Evolutionary conservation across 1,140 invertebrate genomes (phyloP).

Genomic region (Dufourea novaeangliae): DNA sequence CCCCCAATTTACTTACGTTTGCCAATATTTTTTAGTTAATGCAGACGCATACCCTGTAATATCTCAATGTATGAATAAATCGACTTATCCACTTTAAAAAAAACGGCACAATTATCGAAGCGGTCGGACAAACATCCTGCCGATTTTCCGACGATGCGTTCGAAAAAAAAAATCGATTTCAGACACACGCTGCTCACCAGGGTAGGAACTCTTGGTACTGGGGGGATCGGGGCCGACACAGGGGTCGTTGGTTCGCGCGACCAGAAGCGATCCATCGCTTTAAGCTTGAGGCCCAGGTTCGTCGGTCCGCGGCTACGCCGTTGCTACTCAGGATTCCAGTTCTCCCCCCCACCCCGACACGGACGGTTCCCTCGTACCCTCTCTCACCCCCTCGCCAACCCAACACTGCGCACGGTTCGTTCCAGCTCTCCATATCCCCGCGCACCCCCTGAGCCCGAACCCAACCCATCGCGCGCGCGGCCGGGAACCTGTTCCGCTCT

Average conservation of each 20-base stretch:
- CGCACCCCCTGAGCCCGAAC: slow-evolving; percentile 69
- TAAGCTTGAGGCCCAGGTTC: slow-evolving; percentile 79
- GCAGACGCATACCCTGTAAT: too few species aligned
- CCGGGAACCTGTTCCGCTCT: slow-evolving; percentile 76
- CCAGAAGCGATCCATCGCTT: slow-evolving; percentile 79
- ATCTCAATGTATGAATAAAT: too few species aligned
- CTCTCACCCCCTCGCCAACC: slow-evolving; percentile 59
- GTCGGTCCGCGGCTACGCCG: slow-evolving; percentile 79
- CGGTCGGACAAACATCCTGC: too few species aligned
- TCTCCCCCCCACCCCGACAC: slow-evolving; percentile 68
- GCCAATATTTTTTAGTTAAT: too few species aligned
- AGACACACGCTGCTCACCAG: too few species aligned
- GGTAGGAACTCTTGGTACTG: slow-evolving; percentile 55
- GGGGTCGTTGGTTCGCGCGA: slow-evolving; percentile 12
- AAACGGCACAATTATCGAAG: too few species aligned
- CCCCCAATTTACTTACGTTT: too few species aligned
- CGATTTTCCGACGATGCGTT: slow-evolving; percentile 52
- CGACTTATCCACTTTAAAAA: too few species aligned
- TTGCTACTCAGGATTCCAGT: slow-evolving; percentile 82
- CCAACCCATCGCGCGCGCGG: slow-evolving; percentile 69
- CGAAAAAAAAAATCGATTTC: too few species aligned
- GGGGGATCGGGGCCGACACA: background rate
- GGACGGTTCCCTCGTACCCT: slow-evolving; percentile 50
- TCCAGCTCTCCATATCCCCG: slow-evolving; percentile 42
- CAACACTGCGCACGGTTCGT: too few species aligned